These are phyloP conservation scores for Microtus pennsylvanicus DNA, from an alignment of 2,113 vertebrate genomes.

Conservation along the genomic window DNA sequence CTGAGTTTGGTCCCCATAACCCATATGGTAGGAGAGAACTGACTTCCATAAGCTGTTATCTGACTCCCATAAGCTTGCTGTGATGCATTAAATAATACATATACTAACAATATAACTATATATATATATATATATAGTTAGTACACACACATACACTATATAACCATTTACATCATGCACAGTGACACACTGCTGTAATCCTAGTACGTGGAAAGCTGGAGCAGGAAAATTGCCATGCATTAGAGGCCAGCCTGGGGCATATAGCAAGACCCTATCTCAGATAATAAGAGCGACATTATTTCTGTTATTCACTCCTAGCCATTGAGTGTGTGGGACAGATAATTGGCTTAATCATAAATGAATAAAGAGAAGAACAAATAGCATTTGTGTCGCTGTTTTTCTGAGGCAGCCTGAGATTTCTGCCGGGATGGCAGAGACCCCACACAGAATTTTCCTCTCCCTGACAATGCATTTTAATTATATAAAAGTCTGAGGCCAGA, in stretches of 20 bases:
- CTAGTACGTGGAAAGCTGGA: background rate
- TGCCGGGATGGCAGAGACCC: background rate
- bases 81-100: background rate
- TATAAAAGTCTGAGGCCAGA: background rate
- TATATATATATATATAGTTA: background rate
- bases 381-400: background rate
- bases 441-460: too few relatives aligned
- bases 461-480: background rate
- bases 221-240: background rate
- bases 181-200: background rate
- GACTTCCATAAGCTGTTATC: background rate
- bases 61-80: background rate
- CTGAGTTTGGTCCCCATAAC: background rate
- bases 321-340: background rate
- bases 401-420: background rate
- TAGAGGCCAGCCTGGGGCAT: background rate
- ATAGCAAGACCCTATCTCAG: background rate
- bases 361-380: background rate
- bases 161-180: background rate
- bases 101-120: background rate
- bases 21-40: background rate
- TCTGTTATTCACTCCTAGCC: background rate
- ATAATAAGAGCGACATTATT: background rate
- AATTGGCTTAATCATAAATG: background rate
- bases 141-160: background rate